Evolutionary conservation across 1,140 invertebrate species (phyloP).

Genomic region (Eulimnadia texana): DNA sequence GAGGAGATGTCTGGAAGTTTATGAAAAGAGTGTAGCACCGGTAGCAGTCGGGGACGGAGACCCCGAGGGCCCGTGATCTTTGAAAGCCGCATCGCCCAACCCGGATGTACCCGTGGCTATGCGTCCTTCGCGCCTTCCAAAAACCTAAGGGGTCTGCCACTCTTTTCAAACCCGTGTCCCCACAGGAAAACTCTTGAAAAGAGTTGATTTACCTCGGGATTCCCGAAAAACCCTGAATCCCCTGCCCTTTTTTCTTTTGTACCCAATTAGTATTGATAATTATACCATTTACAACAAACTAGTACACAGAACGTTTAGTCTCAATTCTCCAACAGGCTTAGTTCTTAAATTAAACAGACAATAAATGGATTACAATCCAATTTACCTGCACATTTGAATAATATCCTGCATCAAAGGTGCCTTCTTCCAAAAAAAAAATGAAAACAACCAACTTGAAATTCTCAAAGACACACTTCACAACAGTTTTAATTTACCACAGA

Average conservation of each 20-base stretch:
- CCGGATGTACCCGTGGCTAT: background rate
- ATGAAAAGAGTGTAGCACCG: background rate
- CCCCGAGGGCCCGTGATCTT: background rate
- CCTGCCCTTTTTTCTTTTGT: too few species aligned
- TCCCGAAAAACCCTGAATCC: too few species aligned
- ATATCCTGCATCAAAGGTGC: constrained; percentile 9
- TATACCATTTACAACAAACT: too few species aligned
- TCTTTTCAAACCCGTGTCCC: too few species aligned
- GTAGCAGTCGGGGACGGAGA: background rate
- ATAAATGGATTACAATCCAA: background rate
- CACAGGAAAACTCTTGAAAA: too few species aligned
- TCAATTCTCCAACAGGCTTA: background rate
- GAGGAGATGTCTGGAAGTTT: background rate
- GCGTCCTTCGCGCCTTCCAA: background rate
- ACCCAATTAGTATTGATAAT: too few species aligned
- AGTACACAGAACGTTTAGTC: too few species aligned
- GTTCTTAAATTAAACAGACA: background rate
- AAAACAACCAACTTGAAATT: background rate
- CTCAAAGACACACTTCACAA: background rate
- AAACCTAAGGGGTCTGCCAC: too few species aligned
- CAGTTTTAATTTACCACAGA: background rate
- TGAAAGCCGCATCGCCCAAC: background rate
- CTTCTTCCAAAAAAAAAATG: background rate
- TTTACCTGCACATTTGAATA: constrained; percentile 13
- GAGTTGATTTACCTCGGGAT: too few species aligned